Evolutionary conservation across 1,140 invertebrate genomes (phyloP), one percentile per base, ranked within the genome.

Genomic region (Plectus sambesii): DNA sequence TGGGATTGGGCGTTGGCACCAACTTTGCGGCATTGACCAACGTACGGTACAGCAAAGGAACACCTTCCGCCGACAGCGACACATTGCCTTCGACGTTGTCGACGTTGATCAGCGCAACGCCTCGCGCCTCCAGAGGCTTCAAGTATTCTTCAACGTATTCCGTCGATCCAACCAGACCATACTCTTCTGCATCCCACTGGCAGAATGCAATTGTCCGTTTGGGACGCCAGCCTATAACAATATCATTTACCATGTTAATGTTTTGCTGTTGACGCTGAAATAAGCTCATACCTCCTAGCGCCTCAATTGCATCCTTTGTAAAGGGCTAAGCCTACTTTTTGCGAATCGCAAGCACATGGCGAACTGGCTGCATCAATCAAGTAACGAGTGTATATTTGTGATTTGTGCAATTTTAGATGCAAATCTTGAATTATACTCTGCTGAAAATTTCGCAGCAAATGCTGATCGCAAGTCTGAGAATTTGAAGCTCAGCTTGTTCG

Each of bases 161-260:
- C 5, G 62, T 68, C 15, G 73, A 74, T 5, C 75, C 74, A 41
- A 76, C 69, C 12, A 76, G 42, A 38, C 73, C 74, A 44, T 70
- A 71, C 49, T 76, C 74, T 62, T 75, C 75, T 5, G 72, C 73
- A 46, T 69, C 74, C 73, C 73, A 75, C 42, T 63, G 66, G 51
- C 70, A 71, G 55, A 77, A 77, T 15, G 74, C 55, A 4, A 75
- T 57, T 1, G 72, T 67, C 36, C 74, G 35, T 39, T 69, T 46
- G 9, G 74, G 74, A 22, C 68, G 45, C 75, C 75, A 77, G 6
- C 59, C 61, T n/a, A n/a, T n/a, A n/a, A n/a, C n/a, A n/a, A n/a
- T n/a, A n/a, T n/a, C n/a, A 8, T 9, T 26, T 53, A 55, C 8
- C 5, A 9, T 51, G 37, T n/a, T 40, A n/a, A 33, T n/a, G n/a